Base-by-base conservation (phyloP, 2,888 invertebrate species). In the Lasioglossum marginatum region DNA sequence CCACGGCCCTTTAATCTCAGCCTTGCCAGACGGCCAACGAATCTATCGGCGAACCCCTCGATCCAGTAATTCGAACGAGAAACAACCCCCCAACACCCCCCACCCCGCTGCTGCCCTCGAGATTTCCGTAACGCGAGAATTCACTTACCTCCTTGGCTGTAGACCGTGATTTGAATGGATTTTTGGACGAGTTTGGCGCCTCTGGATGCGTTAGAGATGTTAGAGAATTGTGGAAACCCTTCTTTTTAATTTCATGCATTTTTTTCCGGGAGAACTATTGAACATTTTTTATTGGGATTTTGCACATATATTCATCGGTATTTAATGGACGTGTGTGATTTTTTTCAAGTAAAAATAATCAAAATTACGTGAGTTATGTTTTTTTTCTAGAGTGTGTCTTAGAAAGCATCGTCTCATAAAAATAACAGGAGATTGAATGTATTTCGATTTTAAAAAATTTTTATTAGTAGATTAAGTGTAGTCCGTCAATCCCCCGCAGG, bases 1-100 rank as follows among this genome's bases (percentile, higher is more conserved):
- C 63, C 63, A 70, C 84, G 79, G 85, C 87, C 86, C 40, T 81
- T 86, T 88, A 84, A 86, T 87, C 88, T 19, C 52, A 31, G 43
- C 76, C 74, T 74, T 79, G 84, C 77, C 57, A 71, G 79, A 79
- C 75, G 76, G 70, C 40, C n/a, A 14, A 68, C 66, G 66, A 68
- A 68, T 68, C 66, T 68, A 68, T 68, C 66, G 34, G 66, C 34
- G 66, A 37, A 31, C 37, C 37, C 66, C 34, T 27, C 27, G 71
- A 60, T 82, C 74, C 74, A 60, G 74, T 75, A 78, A 84, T 84
- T 52, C 23, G 14, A 34, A 52, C 70, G 48, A 27, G 68, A 63
- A 73, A 40, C 77, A 10, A 63, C 76, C 31, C 31, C 27, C 8
- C 63, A n/a, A 19, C 31, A 19, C 63, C 16, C 63, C 63, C 12